Evolutionary conservation across 1,140 invertebrate species (phyloP), one percentile per base, ranked within the genome.

Genomic region (Yoshiicerus persimilis): DNA sequence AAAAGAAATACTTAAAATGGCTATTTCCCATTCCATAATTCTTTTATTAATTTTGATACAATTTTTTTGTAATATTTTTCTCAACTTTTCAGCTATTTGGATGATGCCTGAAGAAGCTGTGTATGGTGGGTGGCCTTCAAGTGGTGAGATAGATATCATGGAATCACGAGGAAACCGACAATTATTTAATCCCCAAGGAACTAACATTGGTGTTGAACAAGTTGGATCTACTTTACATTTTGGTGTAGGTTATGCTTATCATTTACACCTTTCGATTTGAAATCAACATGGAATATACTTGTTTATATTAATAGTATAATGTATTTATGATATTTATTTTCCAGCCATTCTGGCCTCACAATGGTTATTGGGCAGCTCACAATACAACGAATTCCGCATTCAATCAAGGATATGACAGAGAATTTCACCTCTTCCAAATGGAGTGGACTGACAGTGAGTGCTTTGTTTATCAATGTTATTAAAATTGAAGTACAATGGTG

Each of bases 151-250:
- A 32, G 92, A 92, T 87, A 90, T 92, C 62, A 86, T 92, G 62
- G 92, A 92, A 80, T 90, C 91, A 34, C 75, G 92, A 62, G 92
- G 92, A 86, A 92, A 91, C 47, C 32, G 62, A 20, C 38, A 88
- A 10, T n/a, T 86, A 77, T 92, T 94, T 91, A 89, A 85, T 34
- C 66, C 90, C 8, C 92, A 93, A 66, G 94, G 94, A 10, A 89
- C 92, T 0, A 93, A 95, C 88, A 94, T 95, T 89, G 95, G 95
- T 3, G 92, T 92, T 0, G 93, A 95, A 86, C 93, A 93, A 88
- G 92, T 94, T 0, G 93, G 92, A 1, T 93, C 94, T 5, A 95
- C 95, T 0, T 92, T 96, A 10, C 95, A 96, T 91, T 96, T 93
- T 90, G 95, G 95, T 16, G 95, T 95, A 2, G 93, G 93, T 87